Conservation (phyloP, 2,888 invertebrate species). For the Sarcophaga subvicina region DNA sequence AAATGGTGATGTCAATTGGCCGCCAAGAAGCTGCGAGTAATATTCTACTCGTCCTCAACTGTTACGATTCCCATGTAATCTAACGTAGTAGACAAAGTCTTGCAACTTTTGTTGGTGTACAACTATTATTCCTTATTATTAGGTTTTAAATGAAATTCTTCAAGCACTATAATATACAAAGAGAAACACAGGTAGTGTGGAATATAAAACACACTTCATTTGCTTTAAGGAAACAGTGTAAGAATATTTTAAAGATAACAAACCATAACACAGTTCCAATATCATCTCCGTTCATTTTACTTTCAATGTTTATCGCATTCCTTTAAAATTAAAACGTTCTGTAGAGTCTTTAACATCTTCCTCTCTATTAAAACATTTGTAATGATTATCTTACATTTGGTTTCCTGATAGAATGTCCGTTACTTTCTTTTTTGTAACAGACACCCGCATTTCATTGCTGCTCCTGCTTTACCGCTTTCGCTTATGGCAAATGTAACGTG, state of each 20-base stretch:
- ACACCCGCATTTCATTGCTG: not conserved
- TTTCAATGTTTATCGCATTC: not conserved
- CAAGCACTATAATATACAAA: no score
- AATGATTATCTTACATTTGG: conserved; percentile 39
- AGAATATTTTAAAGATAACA: not conserved
- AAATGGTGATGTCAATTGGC: no score
- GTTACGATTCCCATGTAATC: no score
- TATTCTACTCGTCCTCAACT: no score
- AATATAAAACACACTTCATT: no score
- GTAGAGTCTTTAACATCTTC: not conserved
- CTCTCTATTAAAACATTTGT: conserved; percentile 29
- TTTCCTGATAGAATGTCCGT: conserved; percentile 19
- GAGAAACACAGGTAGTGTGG: no score
- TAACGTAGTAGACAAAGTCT: no score
- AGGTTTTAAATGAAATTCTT: no score
- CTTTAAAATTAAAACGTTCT: conserved; percentile 34
- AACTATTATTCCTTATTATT: no score
- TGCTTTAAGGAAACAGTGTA: conserved; percentile 40
- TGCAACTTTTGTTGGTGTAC: no score
- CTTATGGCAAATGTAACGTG: conserved; percentile 12
- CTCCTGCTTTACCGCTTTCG: not conserved
- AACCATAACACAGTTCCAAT: not conserved
- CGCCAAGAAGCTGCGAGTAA: no score
- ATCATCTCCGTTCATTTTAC: not conserved
- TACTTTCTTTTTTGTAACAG: not conserved